Percentiles rank a stretch among this genome's conserved stretches.
Evolutionary conservation across 2,888 invertebrate species (phyloP).

Genomic region (Melanargia galathea): DNA sequence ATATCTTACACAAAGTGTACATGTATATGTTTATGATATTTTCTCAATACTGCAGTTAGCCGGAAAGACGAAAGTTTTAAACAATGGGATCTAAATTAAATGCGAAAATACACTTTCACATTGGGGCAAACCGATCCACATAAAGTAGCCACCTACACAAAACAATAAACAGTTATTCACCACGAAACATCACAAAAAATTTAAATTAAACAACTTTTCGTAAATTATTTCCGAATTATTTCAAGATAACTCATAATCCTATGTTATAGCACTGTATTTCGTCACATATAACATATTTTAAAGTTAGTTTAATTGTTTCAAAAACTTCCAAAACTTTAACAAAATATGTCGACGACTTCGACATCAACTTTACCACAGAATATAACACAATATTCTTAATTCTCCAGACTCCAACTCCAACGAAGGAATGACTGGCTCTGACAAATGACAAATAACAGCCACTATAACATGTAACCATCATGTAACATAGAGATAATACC

Average conservation of each 20-base stretch:
- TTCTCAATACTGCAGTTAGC: slow-evolving; percentile 62
- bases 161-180: slow-evolving; percentile 74
- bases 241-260: slow-evolving; percentile 2
- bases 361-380: slow-evolving; percentile 53
- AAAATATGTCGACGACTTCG: slow-evolving; percentile 66
- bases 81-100: slow-evolving; percentile 80
- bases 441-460: too few species aligned
- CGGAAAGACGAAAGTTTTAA: slow-evolving; percentile 73
- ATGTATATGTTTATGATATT: slow-evolving; percentile 56
- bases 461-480: too few species aligned
- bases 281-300: slow-evolving; percentile 18
- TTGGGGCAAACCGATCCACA: slow-evolving; percentile 63
- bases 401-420: too few species aligned
- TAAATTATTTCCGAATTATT: slow-evolving; percentile 16
- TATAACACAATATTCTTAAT: too few species aligned
- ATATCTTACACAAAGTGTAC: slow-evolving; percentile 58
- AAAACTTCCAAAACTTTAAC: slow-evolving; percentile 65
- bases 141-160: slow-evolving; percentile 75
- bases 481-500: too few species aligned
- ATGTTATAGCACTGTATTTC: slow-evolving; percentile 26
- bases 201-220: slow-evolving; percentile 41
- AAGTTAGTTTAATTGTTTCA: slow-evolving; percentile 52
- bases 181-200: slow-evolving; percentile 53
- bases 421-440: neutral
- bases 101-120: slow-evolving; percentile 81